These are phyloP conservation scores for Pinna nobilis DNA, from an alignment of 1,140 invertebrate species.

Conservation along the genomic window DNA sequence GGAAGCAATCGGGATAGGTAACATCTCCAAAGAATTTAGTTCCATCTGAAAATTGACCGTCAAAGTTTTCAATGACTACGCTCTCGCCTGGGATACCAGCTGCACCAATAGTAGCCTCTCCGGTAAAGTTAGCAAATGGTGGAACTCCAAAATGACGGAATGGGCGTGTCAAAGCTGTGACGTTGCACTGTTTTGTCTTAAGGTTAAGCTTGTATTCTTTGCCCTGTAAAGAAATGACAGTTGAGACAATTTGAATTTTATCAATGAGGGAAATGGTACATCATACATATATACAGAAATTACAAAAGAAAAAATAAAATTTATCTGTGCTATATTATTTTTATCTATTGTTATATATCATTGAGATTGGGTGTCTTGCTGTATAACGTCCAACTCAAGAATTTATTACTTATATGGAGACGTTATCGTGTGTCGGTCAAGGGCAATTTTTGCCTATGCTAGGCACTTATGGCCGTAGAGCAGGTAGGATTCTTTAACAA, in stretches of 20 bases:
- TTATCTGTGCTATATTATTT: too few relatives aligned
- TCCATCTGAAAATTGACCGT: constrained; percentile 39
- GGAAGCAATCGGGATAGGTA: constrained; percentile 58
- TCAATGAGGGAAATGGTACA: background rate
- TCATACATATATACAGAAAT: background rate
- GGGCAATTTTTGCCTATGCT: too few relatives aligned
- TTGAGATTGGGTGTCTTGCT: too few relatives aligned
- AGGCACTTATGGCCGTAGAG: too few relatives aligned
- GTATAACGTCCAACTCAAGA: too few relatives aligned
- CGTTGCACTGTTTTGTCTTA: constrained; percentile 58
- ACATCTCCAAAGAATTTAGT: constrained; percentile 42
- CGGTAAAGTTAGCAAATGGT: constrained; percentile 55
- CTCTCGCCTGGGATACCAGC: constrained; percentile 55
- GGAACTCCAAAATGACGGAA: constrained; percentile 65
- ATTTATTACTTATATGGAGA: too few relatives aligned
- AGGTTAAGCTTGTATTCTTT: constrained; percentile 64
- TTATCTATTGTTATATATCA: too few relatives aligned
- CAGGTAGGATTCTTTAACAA: too few relatives aligned
- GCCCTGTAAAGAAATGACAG: constrained; percentile 45
- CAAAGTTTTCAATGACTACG: constrained; percentile 47
- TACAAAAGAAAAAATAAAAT: too few relatives aligned
- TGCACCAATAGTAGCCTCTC: constrained; percentile 58
- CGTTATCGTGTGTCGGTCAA: too few relatives aligned
- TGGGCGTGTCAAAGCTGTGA: constrained; percentile 52
- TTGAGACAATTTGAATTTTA: background rate